Conservation (phyloP, 2,888 invertebrate species). For the Netelia fuscicornis region DNA sequence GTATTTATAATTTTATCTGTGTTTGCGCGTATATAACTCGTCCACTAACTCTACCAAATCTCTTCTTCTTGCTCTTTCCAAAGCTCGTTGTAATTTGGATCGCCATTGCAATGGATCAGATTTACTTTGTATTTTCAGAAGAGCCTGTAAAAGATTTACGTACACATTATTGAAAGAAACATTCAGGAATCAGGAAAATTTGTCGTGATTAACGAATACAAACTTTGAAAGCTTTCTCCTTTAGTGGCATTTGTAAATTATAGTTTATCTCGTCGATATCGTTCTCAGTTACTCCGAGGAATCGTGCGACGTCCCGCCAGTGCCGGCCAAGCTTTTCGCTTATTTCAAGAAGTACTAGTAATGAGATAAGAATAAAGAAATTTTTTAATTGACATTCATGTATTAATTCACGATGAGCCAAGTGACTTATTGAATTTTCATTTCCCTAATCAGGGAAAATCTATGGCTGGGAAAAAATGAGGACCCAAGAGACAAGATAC, state of each 20-base stretch:
- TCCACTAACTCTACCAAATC: conserved; percentile 79
- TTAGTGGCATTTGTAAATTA: conserved; percentile 70
- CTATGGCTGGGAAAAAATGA: too few species aligned
- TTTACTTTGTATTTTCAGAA: conserved; percentile 75
- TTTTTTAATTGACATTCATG: neutral
- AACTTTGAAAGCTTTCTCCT: conserved; percentile 76
- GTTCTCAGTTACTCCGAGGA: conserved; percentile 76
- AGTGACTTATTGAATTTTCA: conserved; percentile 48
- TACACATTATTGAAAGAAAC: conserved; percentile 1
- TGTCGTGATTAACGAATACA: conserved; percentile 51
- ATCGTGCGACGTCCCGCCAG: conserved; percentile 80
- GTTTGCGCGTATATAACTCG: conserved; percentile 62
- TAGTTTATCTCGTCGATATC: conserved; percentile 77
- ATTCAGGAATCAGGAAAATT: conserved; percentile 15
- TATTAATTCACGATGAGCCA: conserved; percentile 1
- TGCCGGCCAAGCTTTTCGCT: conserved; percentile 77
- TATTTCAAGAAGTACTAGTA: conserved; percentile 74
- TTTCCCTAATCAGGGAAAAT: neutral
- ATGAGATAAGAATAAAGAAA: conserved; percentile 49
- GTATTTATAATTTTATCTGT: neutral
- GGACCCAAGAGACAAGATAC: too few species aligned
- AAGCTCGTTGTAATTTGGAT: conserved; percentile 75
- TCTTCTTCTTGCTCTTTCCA: conserved; percentile 77
- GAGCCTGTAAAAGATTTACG: conserved; percentile 74
- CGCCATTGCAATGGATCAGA: conserved; percentile 74